Percentiles rank a stretch among this genome's conserved stretches.
These are phyloP conservation scores for Cryptoblepharus egeriae DNA, from an alignment of 2,797 vertebrate species.

Conservation along the genomic window DNA sequence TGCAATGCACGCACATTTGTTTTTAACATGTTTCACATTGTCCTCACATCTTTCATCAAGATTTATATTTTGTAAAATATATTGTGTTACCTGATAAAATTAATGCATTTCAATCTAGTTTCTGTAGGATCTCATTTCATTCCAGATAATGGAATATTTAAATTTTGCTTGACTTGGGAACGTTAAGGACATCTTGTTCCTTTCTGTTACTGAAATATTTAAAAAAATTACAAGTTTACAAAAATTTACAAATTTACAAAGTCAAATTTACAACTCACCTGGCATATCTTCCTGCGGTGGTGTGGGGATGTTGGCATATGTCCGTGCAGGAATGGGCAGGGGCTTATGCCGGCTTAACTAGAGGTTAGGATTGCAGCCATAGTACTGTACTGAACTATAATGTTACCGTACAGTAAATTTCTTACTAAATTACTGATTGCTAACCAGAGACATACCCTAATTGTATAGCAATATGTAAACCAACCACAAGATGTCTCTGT, in stretches of 20 bases:
- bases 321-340: no score
- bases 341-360: no score
- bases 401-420: no score
- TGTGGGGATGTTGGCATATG: no score
- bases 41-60: neutral
- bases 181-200: neutral
- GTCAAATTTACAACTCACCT: no score
- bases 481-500: slow-evolving; percentile 26
- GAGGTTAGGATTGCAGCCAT: no score
- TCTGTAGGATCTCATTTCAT: neutral
- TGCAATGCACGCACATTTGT: neutral
- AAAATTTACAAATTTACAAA: no score
- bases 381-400: no score
- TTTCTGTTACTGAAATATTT: no score
- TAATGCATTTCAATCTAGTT: neutral
- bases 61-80: no score
- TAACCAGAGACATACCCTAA: neutral
- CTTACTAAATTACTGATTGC: neutral
- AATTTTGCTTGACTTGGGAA: neutral
- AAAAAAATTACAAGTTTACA: no score
- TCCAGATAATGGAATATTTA: neutral
- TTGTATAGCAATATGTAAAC: neutral
- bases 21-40: neutral
- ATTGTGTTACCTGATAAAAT: neutral
- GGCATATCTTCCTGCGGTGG: no score